A percentile compares a stretch with the other conserved stretches of the same genome.
Conservation (phyloP, 2,113 vertebrate genomes). For the Gulo gulo region DNA sequence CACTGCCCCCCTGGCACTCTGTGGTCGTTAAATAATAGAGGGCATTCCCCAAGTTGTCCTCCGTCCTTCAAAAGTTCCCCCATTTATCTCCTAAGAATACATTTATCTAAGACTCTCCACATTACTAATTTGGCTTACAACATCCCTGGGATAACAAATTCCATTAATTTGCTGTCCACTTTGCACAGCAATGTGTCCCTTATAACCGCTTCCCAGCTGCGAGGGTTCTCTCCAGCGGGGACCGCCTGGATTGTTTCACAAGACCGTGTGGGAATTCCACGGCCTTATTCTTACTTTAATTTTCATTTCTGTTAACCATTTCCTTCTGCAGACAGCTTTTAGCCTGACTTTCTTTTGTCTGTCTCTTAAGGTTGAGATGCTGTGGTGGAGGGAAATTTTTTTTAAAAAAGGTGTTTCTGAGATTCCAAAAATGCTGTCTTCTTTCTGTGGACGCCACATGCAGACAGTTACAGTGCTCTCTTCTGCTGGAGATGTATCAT, state of each 20-base stretch:
- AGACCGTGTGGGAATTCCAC: neutral
- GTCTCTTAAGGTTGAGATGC: neutral
- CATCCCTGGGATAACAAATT: neutral
- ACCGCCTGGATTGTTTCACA: neutral
- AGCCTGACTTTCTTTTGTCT: neutral
- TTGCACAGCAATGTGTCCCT: neutral
- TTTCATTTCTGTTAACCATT: neutral
- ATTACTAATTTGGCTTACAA: neutral
- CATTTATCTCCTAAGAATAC: neutral
- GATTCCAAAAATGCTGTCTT: neutral
- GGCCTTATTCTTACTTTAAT: neutral
- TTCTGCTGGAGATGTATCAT: neutral
- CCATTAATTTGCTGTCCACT: neutral
- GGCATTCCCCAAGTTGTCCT: neutral
- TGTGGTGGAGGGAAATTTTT: neutral
- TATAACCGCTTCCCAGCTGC: neutral
- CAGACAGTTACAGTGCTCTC: neutral
- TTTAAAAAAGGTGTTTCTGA: neutral
- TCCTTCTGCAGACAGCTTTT: neutral
- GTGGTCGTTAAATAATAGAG: neutral
- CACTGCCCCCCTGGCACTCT: neutral
- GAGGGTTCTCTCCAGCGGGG: rapidly evolving
- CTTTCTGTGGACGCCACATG: neutral
- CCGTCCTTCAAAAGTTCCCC: neutral
- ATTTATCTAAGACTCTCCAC: neutral